These are phyloP conservation scores for Tridacna crocea DNA, from an alignment of 2,888 invertebrate genomes.

Conservation along the genomic window DNA sequence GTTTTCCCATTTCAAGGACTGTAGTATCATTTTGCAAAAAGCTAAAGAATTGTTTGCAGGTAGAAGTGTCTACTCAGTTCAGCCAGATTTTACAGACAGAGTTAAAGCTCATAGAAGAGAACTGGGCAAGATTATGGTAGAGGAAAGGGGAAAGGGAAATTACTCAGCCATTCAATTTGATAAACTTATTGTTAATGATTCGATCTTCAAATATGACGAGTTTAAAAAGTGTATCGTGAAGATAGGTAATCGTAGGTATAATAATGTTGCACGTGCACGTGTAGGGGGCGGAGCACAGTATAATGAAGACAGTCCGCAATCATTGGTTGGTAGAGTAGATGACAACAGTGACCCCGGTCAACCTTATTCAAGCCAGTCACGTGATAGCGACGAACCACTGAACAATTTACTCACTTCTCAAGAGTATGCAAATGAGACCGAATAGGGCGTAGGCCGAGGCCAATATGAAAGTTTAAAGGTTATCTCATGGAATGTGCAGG, in stretches of 20 bases:
- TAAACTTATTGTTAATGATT: slow-evolving; percentile 24
- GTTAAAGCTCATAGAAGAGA: slow-evolving; percentile 13
- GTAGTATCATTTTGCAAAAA: slow-evolving; percentile 16
- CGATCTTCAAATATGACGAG: slow-evolving; percentile 27
- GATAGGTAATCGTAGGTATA: background rate
- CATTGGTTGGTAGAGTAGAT: background rate
- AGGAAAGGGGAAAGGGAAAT: slow-evolving; percentile 19
- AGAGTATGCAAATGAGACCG: background rate
- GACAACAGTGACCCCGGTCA: background rate
- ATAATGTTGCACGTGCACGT: background rate
- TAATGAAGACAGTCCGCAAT: background rate
- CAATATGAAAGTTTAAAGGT: slow-evolving; percentile 1
- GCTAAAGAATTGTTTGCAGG: slow-evolving; percentile 22
- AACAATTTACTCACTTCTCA: background rate
- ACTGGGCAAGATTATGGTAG: background rate
- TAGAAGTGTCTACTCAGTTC: slow-evolving; percentile 9
- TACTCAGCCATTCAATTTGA: slow-evolving; percentile 29
- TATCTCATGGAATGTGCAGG: background rate
- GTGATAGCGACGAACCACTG: background rate
- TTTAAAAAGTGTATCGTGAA: slow-evolving; percentile 4
- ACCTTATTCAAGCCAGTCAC: slow-evolving; percentile 8
- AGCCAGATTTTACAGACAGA: slow-evolving; percentile 31
- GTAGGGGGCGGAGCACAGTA: background rate
- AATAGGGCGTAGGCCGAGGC: slow-evolving; percentile 17
- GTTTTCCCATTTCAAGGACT: slow-evolving; percentile 28